Conservation (phyloP, 1,140 invertebrate genomes). For the Nautilus pompilius region DNA sequence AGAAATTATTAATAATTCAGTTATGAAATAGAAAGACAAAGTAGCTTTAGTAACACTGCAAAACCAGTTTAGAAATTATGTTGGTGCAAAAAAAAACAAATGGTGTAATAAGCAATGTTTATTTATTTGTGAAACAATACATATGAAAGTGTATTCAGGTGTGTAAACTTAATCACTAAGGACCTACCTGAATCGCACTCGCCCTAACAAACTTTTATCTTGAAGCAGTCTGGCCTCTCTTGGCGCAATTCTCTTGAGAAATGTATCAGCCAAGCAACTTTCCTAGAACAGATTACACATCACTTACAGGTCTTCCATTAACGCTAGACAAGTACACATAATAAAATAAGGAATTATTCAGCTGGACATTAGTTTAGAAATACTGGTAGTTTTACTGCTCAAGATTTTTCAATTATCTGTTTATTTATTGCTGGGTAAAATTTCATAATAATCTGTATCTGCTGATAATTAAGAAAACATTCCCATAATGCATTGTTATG, state of each 20-base stretch:
- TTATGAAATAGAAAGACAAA: background rate
- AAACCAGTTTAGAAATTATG: background rate
- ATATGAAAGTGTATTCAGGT: too few species aligned
- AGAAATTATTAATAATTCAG: too few species aligned
- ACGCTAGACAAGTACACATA: background rate
- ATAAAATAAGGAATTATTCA: background rate
- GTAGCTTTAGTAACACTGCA: background rate
- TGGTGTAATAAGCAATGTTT: background rate
- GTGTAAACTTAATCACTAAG: too few species aligned
- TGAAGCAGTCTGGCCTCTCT: slow-evolving; percentile 50
- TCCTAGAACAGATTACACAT: slow-evolving; percentile 38
- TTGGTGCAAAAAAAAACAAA: background rate
- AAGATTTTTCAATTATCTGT: too few species aligned
- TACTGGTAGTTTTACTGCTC: too few species aligned
- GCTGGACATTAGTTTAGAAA: too few species aligned
- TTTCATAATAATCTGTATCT: too few species aligned
- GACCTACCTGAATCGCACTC: slow-evolving; percentile 52
- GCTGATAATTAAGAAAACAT: too few species aligned
- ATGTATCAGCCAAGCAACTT: slow-evolving; percentile 50
- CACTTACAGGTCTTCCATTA: background rate
- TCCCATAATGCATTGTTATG: too few species aligned
- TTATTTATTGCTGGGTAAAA: background rate
- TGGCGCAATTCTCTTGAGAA: slow-evolving; percentile 50
- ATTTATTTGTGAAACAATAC: background rate
- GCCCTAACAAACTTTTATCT: slow-evolving; percentile 45